These are phyloP conservation scores for Ryuthela nishihirai DNA, from an alignment of 2,888 invertebrate species.

Conservation along the genomic window DNA sequence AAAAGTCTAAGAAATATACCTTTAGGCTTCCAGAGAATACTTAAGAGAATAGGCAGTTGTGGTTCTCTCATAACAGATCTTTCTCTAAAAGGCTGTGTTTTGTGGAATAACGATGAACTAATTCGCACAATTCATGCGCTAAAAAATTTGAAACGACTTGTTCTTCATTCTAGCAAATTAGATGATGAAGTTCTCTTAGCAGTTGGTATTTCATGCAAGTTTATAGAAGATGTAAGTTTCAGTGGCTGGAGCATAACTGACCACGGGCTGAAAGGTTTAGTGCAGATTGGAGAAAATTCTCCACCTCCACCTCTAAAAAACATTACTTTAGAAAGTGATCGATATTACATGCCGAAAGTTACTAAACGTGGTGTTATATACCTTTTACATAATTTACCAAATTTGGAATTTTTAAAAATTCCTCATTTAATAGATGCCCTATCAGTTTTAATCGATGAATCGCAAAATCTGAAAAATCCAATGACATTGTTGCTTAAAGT, in stretches of 20 bases:
- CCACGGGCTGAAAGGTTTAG: background rate
- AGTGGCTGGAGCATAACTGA: background rate
- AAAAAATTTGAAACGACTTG: background rate
- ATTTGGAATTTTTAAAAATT: background rate
- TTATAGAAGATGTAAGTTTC: background rate
- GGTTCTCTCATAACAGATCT: background rate
- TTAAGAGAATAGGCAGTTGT: background rate
- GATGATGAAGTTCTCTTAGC: background rate
- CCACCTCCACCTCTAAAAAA: background rate
- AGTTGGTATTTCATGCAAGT: background rate
- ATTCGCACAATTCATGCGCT: background rate
- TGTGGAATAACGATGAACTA: background rate
- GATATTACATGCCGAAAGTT: background rate
- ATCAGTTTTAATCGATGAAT: background rate
- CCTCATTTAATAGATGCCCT: background rate
- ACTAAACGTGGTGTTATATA: background rate
- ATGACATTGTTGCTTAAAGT: background rate
- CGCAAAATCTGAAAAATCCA: background rate
- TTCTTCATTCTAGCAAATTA: background rate
- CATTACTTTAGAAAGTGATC: background rate
- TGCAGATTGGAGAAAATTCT: too few relatives aligned
- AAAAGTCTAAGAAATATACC: background rate
- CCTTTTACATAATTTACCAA: background rate
- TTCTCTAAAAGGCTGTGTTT: background rate
- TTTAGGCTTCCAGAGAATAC: background rate